A percentile compares a stretch with the other conserved stretches of the same genome.
phyloP scores from a whole-genome alignment of 2,888 invertebrate genomes.

The Thalpophila matura region DNA sequence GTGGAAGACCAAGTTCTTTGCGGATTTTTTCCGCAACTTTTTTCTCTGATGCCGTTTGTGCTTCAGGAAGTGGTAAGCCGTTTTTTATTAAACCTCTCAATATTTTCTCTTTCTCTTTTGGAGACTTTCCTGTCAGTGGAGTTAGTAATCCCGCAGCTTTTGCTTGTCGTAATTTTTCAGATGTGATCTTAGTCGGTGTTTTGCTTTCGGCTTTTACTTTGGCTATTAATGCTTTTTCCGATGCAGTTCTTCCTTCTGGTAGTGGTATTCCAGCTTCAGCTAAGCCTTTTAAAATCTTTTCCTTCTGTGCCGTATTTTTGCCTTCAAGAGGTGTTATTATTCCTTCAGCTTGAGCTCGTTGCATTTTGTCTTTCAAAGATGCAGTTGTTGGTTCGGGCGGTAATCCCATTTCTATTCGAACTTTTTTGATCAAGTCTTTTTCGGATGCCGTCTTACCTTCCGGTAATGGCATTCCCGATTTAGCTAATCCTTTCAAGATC shows the following conservation, averaged over 20 bases:
- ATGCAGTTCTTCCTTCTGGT: constrained; percentile 47
- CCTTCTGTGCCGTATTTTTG: no score
- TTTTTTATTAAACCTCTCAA: constrained; percentile 49
- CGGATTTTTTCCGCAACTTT: constrained; percentile 66
- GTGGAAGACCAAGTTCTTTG: constrained; percentile 63
- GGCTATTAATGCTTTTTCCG: constrained; percentile 58
- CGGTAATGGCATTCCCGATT: constrained; percentile 20
- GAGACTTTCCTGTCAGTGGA: constrained; percentile 38
- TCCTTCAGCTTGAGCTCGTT: no score
- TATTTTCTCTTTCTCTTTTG: constrained; percentile 63
- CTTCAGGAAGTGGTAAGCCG: constrained; percentile 52
- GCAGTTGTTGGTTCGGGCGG: no score
- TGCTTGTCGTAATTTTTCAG: constrained; percentile 55
- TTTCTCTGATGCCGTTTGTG: constrained; percentile 57
- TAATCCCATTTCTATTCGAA: no score
- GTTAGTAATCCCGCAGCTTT: constrained; percentile 44
- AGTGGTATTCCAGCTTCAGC: no score
- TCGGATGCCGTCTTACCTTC: constrained; percentile 3
- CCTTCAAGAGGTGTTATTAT: no score
- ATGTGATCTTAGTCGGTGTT: constrained; percentile 27
- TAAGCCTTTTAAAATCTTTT: no score
- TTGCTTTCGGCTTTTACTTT: constrained; percentile 49
- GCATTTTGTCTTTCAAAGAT: no score
- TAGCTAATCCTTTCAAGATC: constrained; percentile 19
- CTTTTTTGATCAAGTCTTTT: no score